Base-by-base conservation (phyloP, 2,113 vertebrate genomes). In the Grantiella picta region DNA sequence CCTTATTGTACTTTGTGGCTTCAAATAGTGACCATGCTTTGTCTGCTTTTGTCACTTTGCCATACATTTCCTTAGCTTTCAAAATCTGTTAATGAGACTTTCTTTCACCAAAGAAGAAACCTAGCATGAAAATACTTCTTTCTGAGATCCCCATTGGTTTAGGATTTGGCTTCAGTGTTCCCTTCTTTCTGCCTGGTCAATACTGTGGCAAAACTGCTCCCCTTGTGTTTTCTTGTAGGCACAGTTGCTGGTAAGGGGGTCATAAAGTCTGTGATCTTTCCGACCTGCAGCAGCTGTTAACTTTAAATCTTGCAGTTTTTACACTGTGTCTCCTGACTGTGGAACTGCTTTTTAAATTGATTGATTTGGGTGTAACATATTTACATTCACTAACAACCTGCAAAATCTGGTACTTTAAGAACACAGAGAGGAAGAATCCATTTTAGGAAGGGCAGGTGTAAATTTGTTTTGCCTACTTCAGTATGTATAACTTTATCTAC, bases 341-440 rank as follows among this genome's bases (percentile, higher is more conserved):
- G 25, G 19, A 82, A 45, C 36, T 80, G 16, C n/a, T 70, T 73
- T 69, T 70, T 18, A 45, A 71, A 56, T 47, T 35, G 25, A 52
- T 52, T 89, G 44, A 35, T 79, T 78, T 36, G 65, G 15, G 20
- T 3, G 9, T 87, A 52, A 53, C 3, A 0, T 86, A 27, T 72
- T 96, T 61, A 50, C 17, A 25, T 84, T 70, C 23, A 22, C 56
- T 78, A 54, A 35, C 24, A 68, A 86, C 33, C 31, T 83, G 52
- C 42, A 81, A 73, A 92, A 86, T 38, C 52, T 71, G 38, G 20
- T 84, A 19, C 28, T 69, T 91, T 2, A 53, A 52, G 36, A 23
- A 29, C 23, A 27, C 0, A 0, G 12, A 50, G 29, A 79, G 25
- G 52, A 42, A 44, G 33, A 82, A 73, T 53, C 15, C 16, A 8